A percentile compares a stretch with the other conserved stretches of the same genome.
Conservation (phyloP, 1,140 invertebrate species). For the Aphelenchoides fujianensis region DNA sequence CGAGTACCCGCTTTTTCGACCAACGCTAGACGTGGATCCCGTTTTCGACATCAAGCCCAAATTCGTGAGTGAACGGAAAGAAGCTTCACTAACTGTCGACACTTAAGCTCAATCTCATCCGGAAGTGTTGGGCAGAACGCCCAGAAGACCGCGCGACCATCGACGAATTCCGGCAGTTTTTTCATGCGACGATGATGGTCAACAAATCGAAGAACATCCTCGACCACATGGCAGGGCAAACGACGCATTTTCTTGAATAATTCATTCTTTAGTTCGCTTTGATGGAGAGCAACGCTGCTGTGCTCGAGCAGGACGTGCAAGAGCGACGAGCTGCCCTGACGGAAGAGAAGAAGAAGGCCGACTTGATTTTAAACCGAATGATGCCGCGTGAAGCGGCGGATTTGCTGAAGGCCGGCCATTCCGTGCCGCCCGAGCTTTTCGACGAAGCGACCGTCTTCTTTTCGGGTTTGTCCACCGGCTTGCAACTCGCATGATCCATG, state of each 20-base stretch:
- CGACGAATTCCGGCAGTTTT: neutral
- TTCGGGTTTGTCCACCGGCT: neutral
- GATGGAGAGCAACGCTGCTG: conserved; percentile 31
- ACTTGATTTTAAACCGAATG: conserved; percentile 67
- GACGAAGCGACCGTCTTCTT: conserved; percentile 72
- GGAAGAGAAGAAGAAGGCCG: conserved; percentile 19
- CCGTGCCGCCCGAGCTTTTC: neutral
- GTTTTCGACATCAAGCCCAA: conserved; percentile 1
- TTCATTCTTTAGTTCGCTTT: too few species aligned
- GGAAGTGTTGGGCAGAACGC: conserved; percentile 9
- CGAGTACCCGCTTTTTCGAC: neutral
- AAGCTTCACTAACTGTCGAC: too few species aligned
- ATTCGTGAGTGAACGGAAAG: too few species aligned
- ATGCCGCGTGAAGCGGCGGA: too few species aligned
- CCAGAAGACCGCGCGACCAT: conserved; percentile 19
- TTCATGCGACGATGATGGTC: neutral
- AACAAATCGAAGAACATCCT: conserved; percentile 16
- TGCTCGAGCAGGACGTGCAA: conserved; percentile 60
- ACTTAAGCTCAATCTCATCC: conserved; percentile 3
- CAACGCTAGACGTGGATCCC: neutral
- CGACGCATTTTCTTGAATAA: too few species aligned
- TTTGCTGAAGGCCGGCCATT: too few species aligned
- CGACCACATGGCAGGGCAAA: conserved; percentile 24
- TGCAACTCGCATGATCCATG: too few species aligned
- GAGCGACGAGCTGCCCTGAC: neutral